A percentile compares a stretch with the other conserved stretches of the same genome.
These are phyloP conservation scores for Heliconius melpomene DNA, from an alignment of 1,140 invertebrate species.

Conservation along the genomic window DNA sequence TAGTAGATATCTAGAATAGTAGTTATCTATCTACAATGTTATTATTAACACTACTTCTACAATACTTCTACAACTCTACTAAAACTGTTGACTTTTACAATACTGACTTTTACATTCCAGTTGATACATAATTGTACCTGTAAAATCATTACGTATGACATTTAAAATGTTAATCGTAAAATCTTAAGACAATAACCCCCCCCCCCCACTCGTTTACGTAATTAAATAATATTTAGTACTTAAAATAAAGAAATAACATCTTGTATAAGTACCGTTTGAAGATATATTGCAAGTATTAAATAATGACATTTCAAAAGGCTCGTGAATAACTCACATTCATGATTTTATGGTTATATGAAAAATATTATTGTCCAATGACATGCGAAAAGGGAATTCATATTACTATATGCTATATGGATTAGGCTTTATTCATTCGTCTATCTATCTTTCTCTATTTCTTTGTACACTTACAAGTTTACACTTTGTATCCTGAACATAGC, in stretches of 20 bases:
- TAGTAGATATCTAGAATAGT: not conserved
- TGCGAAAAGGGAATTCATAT: no score
- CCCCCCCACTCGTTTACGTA: not conserved
- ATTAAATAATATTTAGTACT: not conserved
- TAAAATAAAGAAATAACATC: not conserved
- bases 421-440: no score
- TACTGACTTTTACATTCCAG: constrained; percentile 72
- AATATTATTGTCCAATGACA: no score
- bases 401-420: no score
- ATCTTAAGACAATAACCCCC: not conserved
- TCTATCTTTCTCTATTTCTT: no score
- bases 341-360: no score
- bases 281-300: no score
- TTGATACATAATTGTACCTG: constrained; percentile 66
- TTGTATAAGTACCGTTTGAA: no score
- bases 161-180: constrained; percentile 4
- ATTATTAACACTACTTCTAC: not conserved
- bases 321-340: no score
- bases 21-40: not conserved
- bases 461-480: no score
- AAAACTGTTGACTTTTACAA: constrained; percentile 70
- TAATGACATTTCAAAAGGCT: no score
- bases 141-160: constrained; percentile 41
- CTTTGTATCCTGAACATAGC: no score
- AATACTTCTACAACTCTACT: constrained; percentile 16